phyloP scores from a whole-genome alignment of 2,113 vertebrate species.

The Vombatus ursinus region DNA sequence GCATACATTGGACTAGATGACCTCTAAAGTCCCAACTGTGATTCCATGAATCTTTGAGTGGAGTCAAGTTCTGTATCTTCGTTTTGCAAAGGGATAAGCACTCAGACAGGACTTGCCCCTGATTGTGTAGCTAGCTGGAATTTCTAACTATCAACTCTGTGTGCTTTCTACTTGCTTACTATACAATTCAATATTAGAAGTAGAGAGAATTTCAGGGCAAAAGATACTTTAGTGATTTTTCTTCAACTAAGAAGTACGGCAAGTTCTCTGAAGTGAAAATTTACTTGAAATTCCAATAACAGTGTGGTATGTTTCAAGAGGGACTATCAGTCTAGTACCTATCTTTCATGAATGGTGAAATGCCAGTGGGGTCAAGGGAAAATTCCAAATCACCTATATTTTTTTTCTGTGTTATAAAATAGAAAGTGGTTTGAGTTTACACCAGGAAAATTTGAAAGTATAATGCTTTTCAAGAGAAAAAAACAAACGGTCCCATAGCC shows the following conservation, averaged over 20 bases:
- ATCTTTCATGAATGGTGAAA: neutral
- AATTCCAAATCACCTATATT: conserved; percentile 12
- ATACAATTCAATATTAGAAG: neutral
- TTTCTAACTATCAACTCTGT: neutral
- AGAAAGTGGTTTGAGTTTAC: neutral
- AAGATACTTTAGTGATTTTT: neutral
- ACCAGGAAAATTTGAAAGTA: neutral
- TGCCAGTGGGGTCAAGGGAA: neutral
- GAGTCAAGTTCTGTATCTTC: neutral
- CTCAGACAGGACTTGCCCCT: neutral
- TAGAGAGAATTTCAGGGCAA: neutral
- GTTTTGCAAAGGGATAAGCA: neutral
- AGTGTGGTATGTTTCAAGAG: neutral
- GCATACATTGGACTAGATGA: neutral
- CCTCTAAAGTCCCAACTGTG: neutral
- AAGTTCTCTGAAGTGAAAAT: neutral
- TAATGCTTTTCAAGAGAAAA: neutral
- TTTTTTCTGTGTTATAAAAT: conserved; percentile 21
- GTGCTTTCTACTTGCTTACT: neutral
- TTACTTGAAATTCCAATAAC: neutral
- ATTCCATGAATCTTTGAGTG: neutral
- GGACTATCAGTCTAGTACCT: neutral
- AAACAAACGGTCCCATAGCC: neutral
- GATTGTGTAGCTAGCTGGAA: neutral
- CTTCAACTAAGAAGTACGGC: neutral